Conservation (phyloP, 2,888 invertebrate genomes). For the Actias luna region DNA sequence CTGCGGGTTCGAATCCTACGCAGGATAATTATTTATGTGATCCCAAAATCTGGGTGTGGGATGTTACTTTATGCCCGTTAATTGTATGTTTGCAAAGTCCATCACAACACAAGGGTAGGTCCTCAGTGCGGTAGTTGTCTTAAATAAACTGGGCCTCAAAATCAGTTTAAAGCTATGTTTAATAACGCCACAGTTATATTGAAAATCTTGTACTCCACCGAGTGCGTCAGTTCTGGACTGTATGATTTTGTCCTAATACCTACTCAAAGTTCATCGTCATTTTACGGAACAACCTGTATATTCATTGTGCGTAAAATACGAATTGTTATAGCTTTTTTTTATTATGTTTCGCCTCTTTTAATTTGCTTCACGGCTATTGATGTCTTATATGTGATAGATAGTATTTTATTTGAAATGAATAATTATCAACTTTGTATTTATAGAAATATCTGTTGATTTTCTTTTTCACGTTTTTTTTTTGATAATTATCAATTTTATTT, state of each 20-base stretch:
- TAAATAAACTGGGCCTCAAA: too few relatives aligned
- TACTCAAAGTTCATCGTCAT: background rate
- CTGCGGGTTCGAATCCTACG: too few relatives aligned
- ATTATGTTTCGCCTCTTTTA: conserved; percentile 52
- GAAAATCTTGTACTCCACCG: background rate
- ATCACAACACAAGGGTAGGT: too few relatives aligned
- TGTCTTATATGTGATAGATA: conserved; percentile 24
- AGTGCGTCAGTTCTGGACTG: background rate
- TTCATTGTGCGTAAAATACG: conserved; percentile 63
- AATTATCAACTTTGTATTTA: conserved; percentile 57
- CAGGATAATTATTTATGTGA: too few relatives aligned
- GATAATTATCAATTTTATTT: conserved; percentile 8
- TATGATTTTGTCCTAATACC: background rate
- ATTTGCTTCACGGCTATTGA: conserved; percentile 50
- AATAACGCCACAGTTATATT: too few relatives aligned
- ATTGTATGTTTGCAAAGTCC: too few relatives aligned
- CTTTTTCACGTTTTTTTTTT: too few relatives aligned
- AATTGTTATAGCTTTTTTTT: conserved; percentile 56
- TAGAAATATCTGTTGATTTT: background rate
- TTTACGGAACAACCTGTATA: conserved; percentile 22
- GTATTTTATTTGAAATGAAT: conserved; percentile 27
- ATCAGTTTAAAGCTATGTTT: too few relatives aligned
- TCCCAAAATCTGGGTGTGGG: too few relatives aligned
- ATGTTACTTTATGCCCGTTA: too few relatives aligned
- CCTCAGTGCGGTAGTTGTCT: too few relatives aligned